Base-by-base conservation (phyloP, 2,797 vertebrate species). In the Odontamblyopus rebecca region DNA sequence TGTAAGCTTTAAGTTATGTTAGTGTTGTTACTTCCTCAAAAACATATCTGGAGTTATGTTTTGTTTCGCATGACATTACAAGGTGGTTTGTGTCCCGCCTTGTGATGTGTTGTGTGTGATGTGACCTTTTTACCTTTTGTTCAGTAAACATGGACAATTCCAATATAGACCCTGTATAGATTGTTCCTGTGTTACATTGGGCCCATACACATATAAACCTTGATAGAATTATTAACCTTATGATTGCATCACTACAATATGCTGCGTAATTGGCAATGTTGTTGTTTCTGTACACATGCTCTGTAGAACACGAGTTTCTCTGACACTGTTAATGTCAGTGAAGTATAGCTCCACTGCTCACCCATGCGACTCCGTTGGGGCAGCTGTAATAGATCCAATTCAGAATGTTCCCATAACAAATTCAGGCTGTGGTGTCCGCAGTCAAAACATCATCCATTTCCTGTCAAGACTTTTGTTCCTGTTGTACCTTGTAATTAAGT, bases 361-460 rank as follows among this genome's bases (percentile, higher is more conserved):
- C 72, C 79, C 75, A 65, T 76, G 75, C 86, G 86, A 88, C 89
- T 84, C 70, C 69, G 69, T 70, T 77, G 67, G 74, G 86, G 86
- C 89, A 88, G 78, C 76, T 78, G 67, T 86, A 92, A 89, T 90
- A 82, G 84, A 92, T 89, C 86, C 87, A 88, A 89, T 91, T 91
- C 85, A 91, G 86, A 91, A 72, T 78, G 86, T 85, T 70, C 90
- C 82, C 74, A 81, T 88, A 91, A 87, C 90, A 90, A 67, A 89
- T 92, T 88, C 83, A 88, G 77, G 80, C 78, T 75, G 32, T 74
- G 82, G 82, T 77, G 72, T 87, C 79, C 68, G 78, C 85, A 86
- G 88, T 89, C 86, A 92, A 93, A 93, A 93, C 87, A 87, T 70
- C 87, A 93, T 93, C 89, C 83, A 91, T 93, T 90, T 88, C 80